Evolutionary conservation across 2,113 vertebrate species (phyloP), one percentile per base, ranked within the genome.

Genomic region (Sturnira hondurensis): DNA sequence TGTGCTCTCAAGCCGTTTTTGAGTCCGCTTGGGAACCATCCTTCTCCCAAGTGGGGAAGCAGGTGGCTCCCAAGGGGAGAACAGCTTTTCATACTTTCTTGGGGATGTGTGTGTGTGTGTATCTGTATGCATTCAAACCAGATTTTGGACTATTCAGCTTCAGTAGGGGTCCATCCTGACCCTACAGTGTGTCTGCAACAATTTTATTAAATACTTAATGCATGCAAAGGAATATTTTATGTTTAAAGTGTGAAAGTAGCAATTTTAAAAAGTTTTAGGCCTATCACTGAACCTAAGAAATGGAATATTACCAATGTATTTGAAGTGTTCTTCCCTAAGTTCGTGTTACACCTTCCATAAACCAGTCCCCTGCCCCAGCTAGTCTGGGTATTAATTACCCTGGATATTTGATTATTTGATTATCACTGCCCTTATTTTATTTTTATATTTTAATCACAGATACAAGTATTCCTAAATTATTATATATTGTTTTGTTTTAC

Each of bases 401-500:
- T 36, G 12, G 81, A 31, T 92, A 31, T 84, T 80, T 84, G 22
- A 22, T 50, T 28, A 31, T 80, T 87, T 82, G 28, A 80, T 93
- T 87, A 58, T 67, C n/a, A 77, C 12, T 77, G 61, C 26, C 33
- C 28, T 14, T 47, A 82, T 89, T 83, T 90, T n/a, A 54, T 28
- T 89, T 70, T 92, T 73, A 65, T 5, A 71, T 87, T 94, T 96
- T 87, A 86, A 78, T 19, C 56, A 65, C 70, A 88, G 52, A 73
- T 87, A 1, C 82, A 77, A 71, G 2, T 45, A 61, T 61, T 58
- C n/a, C 33, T 84, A 68, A 71, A 71, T 58, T 63, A 71, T 58
- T 63, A 10, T 16, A 12, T 87, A 90, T 93, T 90, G 16, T 71
- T 68, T 86, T 45, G 19, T 56, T 73, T 92, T 88, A 31, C 12